phyloP scores from a whole-genome alignment of 2,888 invertebrate genomes.

The Pilophorus perplexus region DNA sequence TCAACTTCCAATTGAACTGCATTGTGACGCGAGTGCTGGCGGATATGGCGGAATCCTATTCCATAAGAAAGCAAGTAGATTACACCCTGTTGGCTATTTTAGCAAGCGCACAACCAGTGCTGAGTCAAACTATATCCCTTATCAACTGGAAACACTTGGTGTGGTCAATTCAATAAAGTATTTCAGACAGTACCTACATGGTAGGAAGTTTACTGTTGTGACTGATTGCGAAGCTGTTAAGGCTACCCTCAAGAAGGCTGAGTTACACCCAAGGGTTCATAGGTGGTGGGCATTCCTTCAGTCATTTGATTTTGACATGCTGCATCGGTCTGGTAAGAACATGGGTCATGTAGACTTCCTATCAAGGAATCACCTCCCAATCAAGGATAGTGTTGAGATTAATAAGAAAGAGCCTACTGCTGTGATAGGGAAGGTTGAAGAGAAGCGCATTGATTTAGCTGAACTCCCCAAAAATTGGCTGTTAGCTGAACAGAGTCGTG shows the following conservation, averaged over 20 bases:
- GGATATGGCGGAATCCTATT: slow-evolving; percentile 14
- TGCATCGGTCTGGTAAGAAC: background rate
- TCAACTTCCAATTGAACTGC: background rate
- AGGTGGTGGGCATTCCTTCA: slow-evolving; percentile 9
- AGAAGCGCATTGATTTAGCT: background rate
- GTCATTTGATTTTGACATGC: slow-evolving; percentile 2
- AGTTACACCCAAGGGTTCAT: background rate
- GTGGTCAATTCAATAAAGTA: background rate
- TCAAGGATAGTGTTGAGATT: background rate
- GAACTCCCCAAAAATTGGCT: slow-evolving; percentile 3
- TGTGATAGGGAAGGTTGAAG: background rate
- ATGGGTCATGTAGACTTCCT: background rate
- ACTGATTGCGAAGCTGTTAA: background rate
- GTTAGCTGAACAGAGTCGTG: background rate
- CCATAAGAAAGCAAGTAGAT: background rate
- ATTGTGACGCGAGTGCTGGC: too few relatives aligned
- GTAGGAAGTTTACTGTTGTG: too few relatives aligned
- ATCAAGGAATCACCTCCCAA: background rate
- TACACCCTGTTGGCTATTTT: too few relatives aligned
- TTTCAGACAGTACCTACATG: slow-evolving; percentile 6
- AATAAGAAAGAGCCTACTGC: background rate
- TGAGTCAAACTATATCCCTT: too few relatives aligned
- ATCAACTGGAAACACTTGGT: background rate
- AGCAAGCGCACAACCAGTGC: slow-evolving; percentile 1
- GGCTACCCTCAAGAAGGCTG: background rate